Conservation (phyloP, 1,140 invertebrate genomes). For the Camponotus floridanus region DNA sequence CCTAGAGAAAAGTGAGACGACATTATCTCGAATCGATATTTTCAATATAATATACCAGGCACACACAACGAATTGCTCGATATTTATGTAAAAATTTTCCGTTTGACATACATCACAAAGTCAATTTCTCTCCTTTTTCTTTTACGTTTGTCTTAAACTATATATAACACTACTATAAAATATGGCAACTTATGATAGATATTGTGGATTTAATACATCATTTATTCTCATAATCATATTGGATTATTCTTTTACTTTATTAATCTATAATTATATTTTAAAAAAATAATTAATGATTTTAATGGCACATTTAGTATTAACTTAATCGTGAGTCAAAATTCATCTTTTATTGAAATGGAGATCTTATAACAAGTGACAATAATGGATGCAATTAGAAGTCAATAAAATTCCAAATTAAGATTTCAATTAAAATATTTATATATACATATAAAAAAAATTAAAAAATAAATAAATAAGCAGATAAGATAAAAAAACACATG, state of each 20-base stretch:
- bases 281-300: neutral
- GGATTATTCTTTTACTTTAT: neutral
- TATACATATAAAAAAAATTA: neutral
- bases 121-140: neutral
- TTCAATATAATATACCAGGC: slow-evolving; percentile 52
- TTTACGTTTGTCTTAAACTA: neutral
- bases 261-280: slow-evolving; percentile 27
- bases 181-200: neutral
- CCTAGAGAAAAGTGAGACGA: slow-evolving; percentile 62
- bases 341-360: neutral
- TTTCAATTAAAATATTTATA: neutral
- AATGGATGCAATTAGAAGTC: neutral
- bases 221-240: neutral
- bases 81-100: slow-evolving; percentile 42
- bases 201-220: neutral
- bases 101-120: neutral
- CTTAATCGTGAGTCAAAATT: neutral
- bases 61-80: slow-evolving; percentile 31
- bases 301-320: neutral
- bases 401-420: neutral
- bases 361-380: neutral
- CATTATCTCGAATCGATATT: slow-evolving; percentile 59
- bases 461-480: neutral
- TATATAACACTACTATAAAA: neutral
- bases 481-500: neutral